Evolutionary conservation across 2,888 invertebrate genomes (phyloP), one percentile per base, ranked within the genome.

Genomic region (Mythimna impura): DNA sequence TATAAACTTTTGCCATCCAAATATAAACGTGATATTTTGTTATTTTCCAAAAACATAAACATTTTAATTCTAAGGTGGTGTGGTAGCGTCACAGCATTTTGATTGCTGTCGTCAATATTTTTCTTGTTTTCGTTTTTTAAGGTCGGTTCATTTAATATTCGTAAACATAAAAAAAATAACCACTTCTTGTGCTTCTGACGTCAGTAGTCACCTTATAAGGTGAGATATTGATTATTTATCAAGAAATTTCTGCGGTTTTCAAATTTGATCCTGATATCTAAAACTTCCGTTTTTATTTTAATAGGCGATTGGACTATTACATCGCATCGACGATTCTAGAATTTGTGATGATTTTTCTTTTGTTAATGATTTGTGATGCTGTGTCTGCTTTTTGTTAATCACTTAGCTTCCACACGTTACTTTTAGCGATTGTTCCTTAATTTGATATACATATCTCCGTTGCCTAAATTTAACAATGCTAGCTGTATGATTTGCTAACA

Each of bases 361-460:
- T 14, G 14, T 43, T 43, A 12, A n/a, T n/a, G 9, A n/a, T n/a
- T 52, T n/a, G 5, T n/a, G 4, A 9, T n/a, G 7, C 36, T 20
- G 3, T 40, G n/a, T 0, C 10, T 14, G 4, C 4, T 2, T 10
- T 43, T 17, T 73, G 47, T 58, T 20, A 9, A 30, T 20, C 40
- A 43, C 22, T 72, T 72, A 30, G 30, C 72, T 50, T 43, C 40
- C 5, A 22, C 14, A 3, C 50, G 62, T 52, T 52, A 73, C 40
- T 72, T 43, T 54, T 22, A 10, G 61, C 22, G 34, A 30, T 50
- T 17, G 8, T 22, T 57, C 55, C 12, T 50, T 17, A 52, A 52
- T 20, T 71, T 72, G 50, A 40, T 58, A 47, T 6, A 47, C 47
- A n/a, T 8, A 50, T 36, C 1, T 50, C 17, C 20, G 7, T 36